Evolutionary conservation across 2,113 vertebrate species (phyloP), one percentile per base, ranked within the genome.

Genomic region (Herpetotheres cachinnans): DNA sequence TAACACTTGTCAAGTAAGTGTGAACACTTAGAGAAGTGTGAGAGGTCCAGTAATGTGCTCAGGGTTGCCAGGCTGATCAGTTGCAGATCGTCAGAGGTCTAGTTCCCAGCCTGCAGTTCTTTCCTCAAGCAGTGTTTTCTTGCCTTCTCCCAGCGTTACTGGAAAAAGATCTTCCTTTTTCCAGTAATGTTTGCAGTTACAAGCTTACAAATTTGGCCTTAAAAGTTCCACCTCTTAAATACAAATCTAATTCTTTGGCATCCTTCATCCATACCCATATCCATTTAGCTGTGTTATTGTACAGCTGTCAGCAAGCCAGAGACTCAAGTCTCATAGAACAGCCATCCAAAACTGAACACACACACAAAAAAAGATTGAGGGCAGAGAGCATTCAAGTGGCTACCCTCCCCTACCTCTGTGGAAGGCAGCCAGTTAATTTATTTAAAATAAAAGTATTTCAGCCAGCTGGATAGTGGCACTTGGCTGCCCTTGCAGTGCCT

Each of bases 401-500:
- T 73, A 16, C 85, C 86, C 67, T 90, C 7, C 38, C 66, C 67
- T 80, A 72, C 90, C 86, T 59, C 78, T 22, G 52, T 47, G 93
- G 73, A 71, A 80, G n/a, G 84, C 59, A 94, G 93, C 90, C 97
- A 96, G 86, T 36, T 81, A 3, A 93, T 94, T 94, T 78, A 69
- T 91, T 94, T 63, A 66, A 83, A 95, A 83, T 40, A 16, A 10
- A 72, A 54, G 16, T 15, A 5, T 90, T 86, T 34, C 89, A 95
- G 92, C 86, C 83, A 94, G 86, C 91, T 85, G 82, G 9, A 72
- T 15, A 4, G 78, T 42, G 74, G 67, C 86, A 89, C 88, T 69
- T 90, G 86, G 83, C 89, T 93, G 90, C 90, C 96, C 93, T 96
- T 93, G 93, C 81, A 58, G 66, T 89, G 62, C 77, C 73, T 94